Percentiles rank a stretch among this genome's conserved stretches.
phyloP scores from a whole-genome alignment of 1,140 invertebrate species.

The Drepana arcuata region DNA sequence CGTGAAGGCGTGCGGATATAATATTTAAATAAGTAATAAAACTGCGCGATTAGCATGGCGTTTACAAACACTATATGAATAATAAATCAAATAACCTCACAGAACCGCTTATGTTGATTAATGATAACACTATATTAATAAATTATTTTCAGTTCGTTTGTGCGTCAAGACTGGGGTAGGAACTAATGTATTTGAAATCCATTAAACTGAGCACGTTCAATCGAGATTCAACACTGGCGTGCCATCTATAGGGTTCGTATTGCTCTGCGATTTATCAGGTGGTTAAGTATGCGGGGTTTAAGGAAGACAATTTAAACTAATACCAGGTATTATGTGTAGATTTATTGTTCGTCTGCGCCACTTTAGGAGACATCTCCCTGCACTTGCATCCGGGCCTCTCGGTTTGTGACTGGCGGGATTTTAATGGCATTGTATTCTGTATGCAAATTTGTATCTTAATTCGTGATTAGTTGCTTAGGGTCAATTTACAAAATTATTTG shows the following conservation, averaged over 20 bases:
- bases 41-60: too few relatives aligned
- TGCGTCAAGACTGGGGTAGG: conserved; percentile 7
- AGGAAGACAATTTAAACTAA: conserved; percentile 37
- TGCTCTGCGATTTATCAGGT: too few relatives aligned
- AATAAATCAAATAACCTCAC: too few relatives aligned
- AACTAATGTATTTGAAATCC: conserved; percentile 20
- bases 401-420: conserved; percentile 25
- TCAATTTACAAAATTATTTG: not conserved
- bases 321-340: conserved; percentile 46
- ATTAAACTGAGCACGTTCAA: conserved; percentile 7
- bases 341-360: conserved; percentile 44
- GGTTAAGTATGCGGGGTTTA: conserved; percentile 5
- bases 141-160: conserved; percentile 18
- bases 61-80: too few relatives aligned
- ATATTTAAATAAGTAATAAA: too few relatives aligned
- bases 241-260: conserved; percentile 2
- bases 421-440: conserved; percentile 26
- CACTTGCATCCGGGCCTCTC: too few relatives aligned
- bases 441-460: conserved; percentile 19
- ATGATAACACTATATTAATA: conserved; percentile 8
- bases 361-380: too few relatives aligned
- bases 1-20: too few relatives aligned
- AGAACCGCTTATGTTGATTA: conserved; percentile 7
- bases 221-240: not conserved
- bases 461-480: not conserved